These are phyloP conservation scores for Callocephalon fimbriatum DNA, from an alignment of 2,113 vertebrate species.

Conservation along the genomic window DNA sequence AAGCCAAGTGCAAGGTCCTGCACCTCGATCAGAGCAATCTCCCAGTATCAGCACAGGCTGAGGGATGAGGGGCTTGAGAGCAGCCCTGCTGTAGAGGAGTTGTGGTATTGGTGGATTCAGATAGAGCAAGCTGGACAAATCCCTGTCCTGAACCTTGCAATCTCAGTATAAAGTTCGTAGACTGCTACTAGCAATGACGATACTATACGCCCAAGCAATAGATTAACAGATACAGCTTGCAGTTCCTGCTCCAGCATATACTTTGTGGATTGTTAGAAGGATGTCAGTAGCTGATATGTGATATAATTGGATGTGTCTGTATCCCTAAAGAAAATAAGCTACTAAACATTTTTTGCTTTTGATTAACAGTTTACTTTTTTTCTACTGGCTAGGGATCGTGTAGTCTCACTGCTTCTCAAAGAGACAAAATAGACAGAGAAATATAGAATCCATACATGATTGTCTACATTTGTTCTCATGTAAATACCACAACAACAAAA, in stretches of 20 bases:
- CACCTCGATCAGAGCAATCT: neutral
- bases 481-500: neutral
- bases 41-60: neutral
- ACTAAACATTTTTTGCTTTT: neutral
- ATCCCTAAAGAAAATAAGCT: neutral
- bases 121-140: neutral
- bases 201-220: neutral
- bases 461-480: neutral
- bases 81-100: neutral
- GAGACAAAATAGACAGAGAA: neutral
- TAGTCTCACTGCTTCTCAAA: neutral
- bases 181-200: neutral
- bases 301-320: neutral
- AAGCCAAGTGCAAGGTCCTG: neutral
- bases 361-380: neutral
- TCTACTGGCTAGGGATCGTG: neutral
- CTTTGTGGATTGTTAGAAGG: neutral
- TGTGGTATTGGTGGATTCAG: neutral
- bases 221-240: neutral
- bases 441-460: neutral
- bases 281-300: neutral
- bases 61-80: neutral
- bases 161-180: neutral
- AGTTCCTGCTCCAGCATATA: neutral
- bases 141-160: neutral